A percentile compares a stretch with the other conserved stretches of the same genome.
Evolutionary conservation across 2,113 vertebrate genomes (phyloP).

Genomic region (Trinectes maculatus): DNA sequence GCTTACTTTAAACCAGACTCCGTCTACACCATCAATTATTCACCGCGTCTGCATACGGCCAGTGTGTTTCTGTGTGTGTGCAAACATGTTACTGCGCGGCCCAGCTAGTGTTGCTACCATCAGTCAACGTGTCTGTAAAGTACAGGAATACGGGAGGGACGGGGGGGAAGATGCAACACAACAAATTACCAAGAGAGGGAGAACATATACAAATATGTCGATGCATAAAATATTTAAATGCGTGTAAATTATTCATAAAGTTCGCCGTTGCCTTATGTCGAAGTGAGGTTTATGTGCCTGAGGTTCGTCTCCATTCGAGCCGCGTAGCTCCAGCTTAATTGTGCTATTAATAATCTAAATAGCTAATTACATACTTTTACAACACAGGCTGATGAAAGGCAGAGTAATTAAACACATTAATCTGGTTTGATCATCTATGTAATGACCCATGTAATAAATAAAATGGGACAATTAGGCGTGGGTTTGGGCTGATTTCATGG

Average conservation of each 20-base stretch:
- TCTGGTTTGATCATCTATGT: conserved; percentile 67
- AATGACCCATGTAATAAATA: conserved; percentile 69
- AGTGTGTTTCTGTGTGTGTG: conserved; percentile 12
- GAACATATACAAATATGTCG: conserved; percentile 69
- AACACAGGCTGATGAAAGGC: conserved; percentile 57
- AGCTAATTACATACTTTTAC: conserved; percentile 71
- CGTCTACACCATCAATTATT: conserved; percentile 66
- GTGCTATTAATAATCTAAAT: conserved; percentile 73
- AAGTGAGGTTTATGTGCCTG: conserved; percentile 59
- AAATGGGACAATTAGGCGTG: conserved; percentile 58
- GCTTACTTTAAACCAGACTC: conserved; percentile 61
- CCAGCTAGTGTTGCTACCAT: conserved; percentile 20
- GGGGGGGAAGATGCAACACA: conserved; percentile 22
- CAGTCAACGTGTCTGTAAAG: conserved; percentile 31
- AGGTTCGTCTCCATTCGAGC: conserved; percentile 72
- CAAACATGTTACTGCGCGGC: conserved; percentile 29
- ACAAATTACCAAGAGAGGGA: conserved; percentile 53
- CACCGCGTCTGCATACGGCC: conserved; percentile 44
- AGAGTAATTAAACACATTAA: conserved; percentile 70
- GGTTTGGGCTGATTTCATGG: conserved; percentile 48
- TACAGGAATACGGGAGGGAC: conserved; percentile 3
- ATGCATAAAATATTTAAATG: conserved; percentile 72
- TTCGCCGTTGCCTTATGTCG: conserved; percentile 52
- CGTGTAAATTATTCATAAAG: conserved; percentile 72
- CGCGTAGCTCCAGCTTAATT: conserved; percentile 62